Evolutionary conservation across 2,888 invertebrate species (phyloP).

Genomic region (Malachius bipustulatus): DNA sequence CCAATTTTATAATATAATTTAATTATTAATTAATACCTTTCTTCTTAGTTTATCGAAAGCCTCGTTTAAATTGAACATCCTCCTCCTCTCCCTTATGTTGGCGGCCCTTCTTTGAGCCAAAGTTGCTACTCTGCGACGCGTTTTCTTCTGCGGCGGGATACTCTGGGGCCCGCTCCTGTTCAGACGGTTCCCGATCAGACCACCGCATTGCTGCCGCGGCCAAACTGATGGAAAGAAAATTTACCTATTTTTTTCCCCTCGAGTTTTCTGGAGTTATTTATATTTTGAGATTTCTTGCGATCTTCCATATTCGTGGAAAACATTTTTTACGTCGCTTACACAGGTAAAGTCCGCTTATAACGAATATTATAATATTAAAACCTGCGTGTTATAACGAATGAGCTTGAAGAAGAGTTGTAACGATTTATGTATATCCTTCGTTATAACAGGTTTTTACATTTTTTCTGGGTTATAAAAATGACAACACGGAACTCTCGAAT

Average conservation of each 20-base stretch:
- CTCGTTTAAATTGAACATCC: constrained; percentile 94
- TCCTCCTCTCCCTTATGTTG: constrained; percentile 80
- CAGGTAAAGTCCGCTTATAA: too few species aligned
- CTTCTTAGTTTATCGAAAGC: constrained; percentile 87
- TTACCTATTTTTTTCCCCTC: neutral
- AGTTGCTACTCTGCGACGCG: constrained; percentile 77
- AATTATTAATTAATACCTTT: constrained; percentile 47
- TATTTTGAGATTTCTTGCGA: too few species aligned
- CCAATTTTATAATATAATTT: neutral
- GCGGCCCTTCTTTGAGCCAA: constrained; percentile 84
- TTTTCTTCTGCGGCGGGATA: constrained; percentile 52
- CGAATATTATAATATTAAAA: too few species aligned
- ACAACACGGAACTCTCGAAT: too few species aligned
- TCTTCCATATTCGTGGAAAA: too few species aligned
- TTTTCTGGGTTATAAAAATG: too few species aligned
- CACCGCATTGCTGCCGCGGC: constrained; percentile 45
- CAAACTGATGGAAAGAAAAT: constrained; percentile 32
- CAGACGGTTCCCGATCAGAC: constrained; percentile 33
- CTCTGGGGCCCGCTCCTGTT: constrained; percentile 24
- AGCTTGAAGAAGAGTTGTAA: too few species aligned
- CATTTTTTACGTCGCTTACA: too few species aligned
- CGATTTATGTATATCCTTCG: too few species aligned
- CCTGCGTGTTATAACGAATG: too few species aligned
- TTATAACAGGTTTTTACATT: too few species aligned
- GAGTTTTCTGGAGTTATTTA: too few species aligned